phyloP scores from a whole-genome alignment of 2,888 invertebrate species.

The Galeopsomyia nigrocyanea region DNA sequence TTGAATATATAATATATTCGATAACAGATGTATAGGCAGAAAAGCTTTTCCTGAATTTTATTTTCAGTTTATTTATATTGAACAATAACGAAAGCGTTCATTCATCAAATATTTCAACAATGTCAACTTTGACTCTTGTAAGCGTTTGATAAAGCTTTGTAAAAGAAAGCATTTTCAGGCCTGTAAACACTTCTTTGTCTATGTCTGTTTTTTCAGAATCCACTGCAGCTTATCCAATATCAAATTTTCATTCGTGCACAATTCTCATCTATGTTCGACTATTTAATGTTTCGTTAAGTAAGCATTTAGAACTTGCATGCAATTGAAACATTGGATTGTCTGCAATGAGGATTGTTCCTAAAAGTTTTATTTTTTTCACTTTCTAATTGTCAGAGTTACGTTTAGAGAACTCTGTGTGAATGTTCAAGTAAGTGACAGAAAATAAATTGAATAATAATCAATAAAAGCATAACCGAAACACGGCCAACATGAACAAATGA shows the following conservation, averaged over 20 bases:
- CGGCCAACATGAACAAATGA: slow-evolving; percentile 62
- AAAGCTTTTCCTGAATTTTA: slow-evolving; percentile 35
- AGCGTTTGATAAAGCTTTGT: too few species aligned
- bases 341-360: slow-evolving; percentile 19
- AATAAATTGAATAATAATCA: slow-evolving; percentile 27
- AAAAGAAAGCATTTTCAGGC: too few species aligned
- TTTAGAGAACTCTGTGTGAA: too few species aligned
- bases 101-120: too few species aligned
- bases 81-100: too few species aligned
- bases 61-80: not conserved
- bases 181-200: slow-evolving; percentile 30
- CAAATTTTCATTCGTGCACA: slow-evolving; percentile 12
- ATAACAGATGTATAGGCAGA: slow-evolving; percentile 29
- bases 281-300: not conserved
- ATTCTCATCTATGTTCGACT: too few species aligned
- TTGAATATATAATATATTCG: slow-evolving; percentile 6
- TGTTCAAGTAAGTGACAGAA: slow-evolving; percentile 16
- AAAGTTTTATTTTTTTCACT: slow-evolving; percentile 14
- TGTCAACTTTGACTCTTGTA: too few species aligned
- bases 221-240: slow-evolving; percentile 4
- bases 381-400: too few species aligned
- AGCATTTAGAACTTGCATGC: slow-evolving; percentile 31
- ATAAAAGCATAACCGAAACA: slow-evolving; percentile 65
- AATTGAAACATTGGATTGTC: slow-evolving; percentile 2
- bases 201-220: slow-evolving; percentile 21